Base-by-base conservation (phyloP, 2,888 invertebrate genomes). In the Cephus pulcher region DNA sequence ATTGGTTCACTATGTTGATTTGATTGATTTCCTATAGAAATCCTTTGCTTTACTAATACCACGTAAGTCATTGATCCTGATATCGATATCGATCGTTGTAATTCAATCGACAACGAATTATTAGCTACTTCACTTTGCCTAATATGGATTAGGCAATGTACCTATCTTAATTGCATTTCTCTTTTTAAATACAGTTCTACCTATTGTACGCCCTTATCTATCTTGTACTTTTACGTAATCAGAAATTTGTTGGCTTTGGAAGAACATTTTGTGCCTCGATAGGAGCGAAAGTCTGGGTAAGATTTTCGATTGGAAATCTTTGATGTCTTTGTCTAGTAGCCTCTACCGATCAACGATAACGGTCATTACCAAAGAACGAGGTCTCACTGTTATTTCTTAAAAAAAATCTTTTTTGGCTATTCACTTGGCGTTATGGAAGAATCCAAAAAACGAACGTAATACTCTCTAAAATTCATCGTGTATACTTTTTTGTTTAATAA, bases 81-180 rank as follows among this genome's bases (percentile, higher is more conserved):
- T 23, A 71, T 71, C 32, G 71, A 33, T 71, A 71, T 71, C 33
- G 71, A 71, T 33, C 23, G 4, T 71, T n/a, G 75, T 75, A 78
- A 75, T 78, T 75, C 75, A 78, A 78, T 78, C 70, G 56, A 40
- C 71, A 78, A 15, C 75, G 78, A 75, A 75, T 71, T 12, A 37
- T 9, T 71, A 35, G 75, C 70, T 56, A 56, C 56, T 78, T 75
- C 78, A 74, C 74, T 78, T 78, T 69, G 75, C 40, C 71, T 71
- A 34, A 32, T 34, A 34, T 32, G 71, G 71, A 12, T 71, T 32
- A 71, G 12, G 32, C 32, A 71, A 71, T 11, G 32, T 32, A 12
- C 15, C 6, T 32, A 71, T 32, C 71, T 71, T 71, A 71, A 71
- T 71, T 71, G 71, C 71, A 32, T 34, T 71, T 34, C 71, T 32